Evolutionary conservation across 2,797 vertebrate genomes (phyloP).

Genomic region (Manis javanica): DNA sequence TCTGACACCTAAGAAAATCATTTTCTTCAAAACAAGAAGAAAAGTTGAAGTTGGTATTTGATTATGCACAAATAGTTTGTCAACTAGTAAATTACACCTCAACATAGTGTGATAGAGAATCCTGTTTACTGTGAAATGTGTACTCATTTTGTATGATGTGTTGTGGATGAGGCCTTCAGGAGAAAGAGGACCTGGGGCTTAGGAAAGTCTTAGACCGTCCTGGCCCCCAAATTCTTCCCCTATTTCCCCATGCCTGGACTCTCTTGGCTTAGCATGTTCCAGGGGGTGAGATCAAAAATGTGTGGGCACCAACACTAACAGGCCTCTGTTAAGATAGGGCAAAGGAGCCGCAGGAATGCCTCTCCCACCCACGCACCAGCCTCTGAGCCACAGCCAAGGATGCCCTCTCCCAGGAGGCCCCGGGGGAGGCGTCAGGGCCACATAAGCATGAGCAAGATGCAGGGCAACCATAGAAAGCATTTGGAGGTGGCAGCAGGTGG

Average conservation of each 20-base stretch:
- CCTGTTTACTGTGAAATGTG: not conserved
- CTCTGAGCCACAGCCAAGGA: not conserved
- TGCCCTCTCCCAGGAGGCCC: not conserved
- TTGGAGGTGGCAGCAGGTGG: conserved; percentile 47
- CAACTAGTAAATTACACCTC: not conserved
- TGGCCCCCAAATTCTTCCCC: not conserved
- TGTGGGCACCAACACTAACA: not conserved
- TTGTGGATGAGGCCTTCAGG: not conserved
- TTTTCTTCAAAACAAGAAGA: not conserved
- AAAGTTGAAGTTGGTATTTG: not conserved
- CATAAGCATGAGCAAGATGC: not conserved
- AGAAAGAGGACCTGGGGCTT: not conserved
- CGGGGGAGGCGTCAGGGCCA: not conserved
- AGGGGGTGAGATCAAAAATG: not conserved
- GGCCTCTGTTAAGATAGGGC: not conserved
- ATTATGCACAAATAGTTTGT: not conserved
- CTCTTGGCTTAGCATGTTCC: not conserved
- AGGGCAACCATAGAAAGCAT: not conserved
- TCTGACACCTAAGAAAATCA: not conserved
- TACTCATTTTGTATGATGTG: not conserved
- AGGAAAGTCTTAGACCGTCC: not conserved
- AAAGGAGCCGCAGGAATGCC: not conserved
- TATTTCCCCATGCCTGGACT: not conserved
- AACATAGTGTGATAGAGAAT: not conserved
- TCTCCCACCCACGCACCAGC: not conserved